These are phyloP conservation scores for Ochotona princeps DNA, from an alignment of 2,113 vertebrate species.

Conservation along the genomic window DNA sequence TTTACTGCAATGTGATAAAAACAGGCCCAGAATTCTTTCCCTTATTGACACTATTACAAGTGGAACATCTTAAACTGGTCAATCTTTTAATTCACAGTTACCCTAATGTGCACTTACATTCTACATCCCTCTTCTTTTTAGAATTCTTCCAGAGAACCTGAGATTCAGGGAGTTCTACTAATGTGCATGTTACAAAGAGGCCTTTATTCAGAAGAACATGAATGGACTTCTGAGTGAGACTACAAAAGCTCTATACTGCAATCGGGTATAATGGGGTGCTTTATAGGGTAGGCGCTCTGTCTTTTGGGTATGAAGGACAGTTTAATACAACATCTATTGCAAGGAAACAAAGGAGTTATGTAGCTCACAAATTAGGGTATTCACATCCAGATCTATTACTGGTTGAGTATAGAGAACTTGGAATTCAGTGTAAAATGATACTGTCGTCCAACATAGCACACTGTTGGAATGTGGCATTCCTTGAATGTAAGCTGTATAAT, in stretches of 20 bases:
- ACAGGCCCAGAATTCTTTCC: constrained; percentile 23
- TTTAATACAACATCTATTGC: constrained; percentile 76
- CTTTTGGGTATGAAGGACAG: constrained; percentile 71
- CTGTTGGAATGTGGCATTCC: constrained; percentile 74
- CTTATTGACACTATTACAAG: constrained; percentile 45
- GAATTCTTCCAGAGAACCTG: constrained; percentile 63
- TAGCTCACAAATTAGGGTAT: constrained; percentile 81
- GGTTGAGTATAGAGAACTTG: constrained; percentile 68
- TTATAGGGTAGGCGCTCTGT: constrained; percentile 70
- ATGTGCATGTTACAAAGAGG: constrained; percentile 70
- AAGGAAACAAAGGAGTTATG: constrained; percentile 77
- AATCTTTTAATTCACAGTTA: constrained; percentile 67
- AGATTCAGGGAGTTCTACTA: constrained; percentile 66
- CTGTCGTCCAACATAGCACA: constrained; percentile 76
- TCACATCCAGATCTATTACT: constrained; percentile 80
- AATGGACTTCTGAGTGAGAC: constrained; percentile 52
- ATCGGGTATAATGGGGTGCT: constrained; percentile 70
- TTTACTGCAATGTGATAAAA: constrained; percentile 9
- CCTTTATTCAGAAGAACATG: constrained; percentile 69
- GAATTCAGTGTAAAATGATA: constrained; percentile 77
- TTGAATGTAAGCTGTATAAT: constrained; percentile 65
- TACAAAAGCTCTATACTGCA: constrained; percentile 65
- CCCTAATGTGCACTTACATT: background rate
- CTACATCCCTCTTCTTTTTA: background rate
- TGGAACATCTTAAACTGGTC: background rate